Conservation (phyloP, 2,113 vertebrate species). For the Delphinapterus leucas region DNA sequence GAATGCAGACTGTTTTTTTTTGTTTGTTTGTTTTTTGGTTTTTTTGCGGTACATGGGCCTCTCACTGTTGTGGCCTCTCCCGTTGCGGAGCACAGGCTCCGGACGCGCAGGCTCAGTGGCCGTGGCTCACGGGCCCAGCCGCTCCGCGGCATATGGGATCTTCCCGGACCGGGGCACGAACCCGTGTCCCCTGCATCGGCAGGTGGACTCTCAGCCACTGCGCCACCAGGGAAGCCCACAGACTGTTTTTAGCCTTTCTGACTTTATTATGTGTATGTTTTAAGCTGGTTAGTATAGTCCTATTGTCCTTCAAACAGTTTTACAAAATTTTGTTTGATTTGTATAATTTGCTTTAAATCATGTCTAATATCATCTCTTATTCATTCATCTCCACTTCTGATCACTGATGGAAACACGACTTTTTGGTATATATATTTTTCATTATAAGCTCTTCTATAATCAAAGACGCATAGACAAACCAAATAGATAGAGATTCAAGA, state of each 20-base stretch:
- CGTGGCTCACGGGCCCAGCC: no score
- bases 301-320: neutral
- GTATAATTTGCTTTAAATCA: constrained; percentile 9
- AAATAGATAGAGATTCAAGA: neutral
- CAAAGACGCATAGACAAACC: neutral
- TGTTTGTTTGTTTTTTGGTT: no score
- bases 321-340: neutral
- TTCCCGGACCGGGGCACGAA: no score
- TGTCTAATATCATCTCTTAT: neutral
- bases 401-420: neutral
- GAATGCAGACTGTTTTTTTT: neutral
- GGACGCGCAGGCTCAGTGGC: no score
- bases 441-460: neutral
- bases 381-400: neutral
- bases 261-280: neutral
- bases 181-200: no score
- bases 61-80: no score
- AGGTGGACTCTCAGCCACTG: no score
- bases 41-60: no score
- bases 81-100: no score
- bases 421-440: neutral
- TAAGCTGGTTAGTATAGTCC: neutral
- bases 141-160: no score
- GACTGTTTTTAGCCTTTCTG: neutral
- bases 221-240: neutral